Evolutionary conservation across 2,113 vertebrate species (phyloP), one percentile per base, ranked within the genome.

Genomic region (Carassius gibelio): DNA sequence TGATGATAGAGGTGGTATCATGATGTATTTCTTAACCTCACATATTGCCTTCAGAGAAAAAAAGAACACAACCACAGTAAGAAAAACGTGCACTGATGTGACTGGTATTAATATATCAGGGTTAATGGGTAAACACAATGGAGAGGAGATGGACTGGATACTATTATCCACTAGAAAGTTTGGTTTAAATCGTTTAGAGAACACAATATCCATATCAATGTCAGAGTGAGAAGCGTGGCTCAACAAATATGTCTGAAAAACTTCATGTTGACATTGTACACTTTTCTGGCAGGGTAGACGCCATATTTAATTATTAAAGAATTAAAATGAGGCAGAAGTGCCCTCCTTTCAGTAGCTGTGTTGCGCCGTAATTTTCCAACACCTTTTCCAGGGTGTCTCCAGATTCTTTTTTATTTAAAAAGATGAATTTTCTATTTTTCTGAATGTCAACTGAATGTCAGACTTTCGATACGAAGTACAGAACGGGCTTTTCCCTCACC

Each of bases 1-100:
- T 62, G 57, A 50, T 81, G 78, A 86, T 81, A 81, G 78, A 85
- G 52, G 36, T 75, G 57, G 52, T 21, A 59, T 42, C 77, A 45
- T 74, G 71, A 66, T 66, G 74, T 38, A 82, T 68, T 68, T 82
- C 42, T 69, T 50, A 82, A 69, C 48, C 80, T 69, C 6, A 3
- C 62, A 69, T 69, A 68, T 50, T 68, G 59, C 45, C 78, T 50
- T 81, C 42, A 42, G 38, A 42, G 38, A 14, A 34, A 79, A 64
- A 69, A 50, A 10, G 5, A 4, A 14, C 15, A n/a, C 5, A 50
- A 26, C 8, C 21, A 64, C 45, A 80, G 59, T n/a, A 80, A 26
- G 57, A 48, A 55, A 50, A n/a, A 55, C 23, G 9, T 36, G 45
- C 62, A 50, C 50, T 34, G 75, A 76, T 9, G 52, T 76, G 75